Evolutionary conservation across 2,888 invertebrate genomes (phyloP).

Genomic region (Aphodius granarius): DNA sequence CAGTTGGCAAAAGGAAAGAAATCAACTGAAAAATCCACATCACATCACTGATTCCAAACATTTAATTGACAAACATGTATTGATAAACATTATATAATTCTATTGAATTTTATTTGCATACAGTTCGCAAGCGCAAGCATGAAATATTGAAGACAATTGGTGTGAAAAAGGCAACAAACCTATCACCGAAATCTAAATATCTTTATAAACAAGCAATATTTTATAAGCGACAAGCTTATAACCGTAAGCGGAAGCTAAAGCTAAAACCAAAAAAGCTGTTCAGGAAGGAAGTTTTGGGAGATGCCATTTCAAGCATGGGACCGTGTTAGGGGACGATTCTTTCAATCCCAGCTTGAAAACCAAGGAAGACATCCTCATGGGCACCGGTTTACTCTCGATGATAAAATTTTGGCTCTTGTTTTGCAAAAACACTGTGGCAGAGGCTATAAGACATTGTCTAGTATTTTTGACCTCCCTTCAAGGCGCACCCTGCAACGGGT

Average conservation of each 20-base stretch:
- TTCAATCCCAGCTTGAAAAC: constrained; percentile 7
- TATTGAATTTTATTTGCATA: neutral
- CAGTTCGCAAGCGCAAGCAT: neutral
- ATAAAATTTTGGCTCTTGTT: constrained; percentile 23
- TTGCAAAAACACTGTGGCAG: constrained; percentile 22
- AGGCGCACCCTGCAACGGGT: constrained; percentile 11
- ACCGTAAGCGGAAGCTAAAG: neutral
- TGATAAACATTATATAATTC: neutral
- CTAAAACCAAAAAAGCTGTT: neutral
- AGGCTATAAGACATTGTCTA: constrained; percentile 19
- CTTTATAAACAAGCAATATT: neutral
- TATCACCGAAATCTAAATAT: neutral
- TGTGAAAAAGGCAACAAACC: neutral
- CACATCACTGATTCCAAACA: neutral
- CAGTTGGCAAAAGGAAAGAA: neutral
- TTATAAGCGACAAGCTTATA: neutral
- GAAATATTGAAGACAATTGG: neutral
- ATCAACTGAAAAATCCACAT: neutral
- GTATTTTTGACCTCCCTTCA: constrained; percentile 21
- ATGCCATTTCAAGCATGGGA: constrained; percentile 11
- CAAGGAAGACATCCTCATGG: neutral
- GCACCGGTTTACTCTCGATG: constrained; percentile 1
- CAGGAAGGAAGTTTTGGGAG: neutral
- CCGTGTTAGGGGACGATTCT: neutral
- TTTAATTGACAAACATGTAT: neutral